Percentiles rank a stretch among this genome's conserved stretches.
Conservation (phyloP, 2,797 vertebrate species). For the Simalia tracyae region DNA sequence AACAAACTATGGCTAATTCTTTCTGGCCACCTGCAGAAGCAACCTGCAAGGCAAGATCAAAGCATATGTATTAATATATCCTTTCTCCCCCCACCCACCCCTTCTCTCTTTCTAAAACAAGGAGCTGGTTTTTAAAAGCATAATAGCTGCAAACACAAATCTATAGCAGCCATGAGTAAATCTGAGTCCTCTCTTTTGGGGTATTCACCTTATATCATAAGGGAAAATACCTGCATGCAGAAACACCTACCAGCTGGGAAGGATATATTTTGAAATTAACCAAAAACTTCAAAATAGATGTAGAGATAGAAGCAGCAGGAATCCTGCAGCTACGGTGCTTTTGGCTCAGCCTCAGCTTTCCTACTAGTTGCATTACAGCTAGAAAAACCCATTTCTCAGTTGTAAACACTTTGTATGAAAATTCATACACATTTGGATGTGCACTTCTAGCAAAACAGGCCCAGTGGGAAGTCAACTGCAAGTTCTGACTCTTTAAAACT, state of each 20-base stretch:
- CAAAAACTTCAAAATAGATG: neutral
- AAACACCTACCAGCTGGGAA: neutral
- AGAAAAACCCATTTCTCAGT: neutral
- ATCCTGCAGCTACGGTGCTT: neutral
- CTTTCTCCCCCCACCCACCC: neutral
- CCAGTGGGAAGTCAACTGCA: neutral
- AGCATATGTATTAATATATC: neutral
- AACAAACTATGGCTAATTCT: neutral
- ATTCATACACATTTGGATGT: neutral
- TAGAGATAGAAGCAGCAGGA: no score
- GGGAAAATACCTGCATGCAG: neutral
- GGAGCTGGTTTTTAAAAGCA: neutral
- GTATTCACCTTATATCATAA: neutral
- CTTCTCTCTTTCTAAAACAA: neutral
- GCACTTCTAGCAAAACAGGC: neutral
- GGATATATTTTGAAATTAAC: neutral
- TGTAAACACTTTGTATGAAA: neutral
- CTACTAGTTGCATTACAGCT: neutral
- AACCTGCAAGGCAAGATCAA: slow-evolving; percentile 11
- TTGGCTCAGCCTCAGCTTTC: neutral
- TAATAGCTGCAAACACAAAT: neutral
- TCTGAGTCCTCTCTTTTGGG: neutral
- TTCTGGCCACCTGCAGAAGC: neutral
- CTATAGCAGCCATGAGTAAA: neutral
- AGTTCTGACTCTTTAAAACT: slow-evolving; percentile 6